A percentile compares a stretch with the other conserved stretches of the same genome.
Conservation (phyloP, 2,113 vertebrate species). For the Ahaetulla prasina region DNA sequence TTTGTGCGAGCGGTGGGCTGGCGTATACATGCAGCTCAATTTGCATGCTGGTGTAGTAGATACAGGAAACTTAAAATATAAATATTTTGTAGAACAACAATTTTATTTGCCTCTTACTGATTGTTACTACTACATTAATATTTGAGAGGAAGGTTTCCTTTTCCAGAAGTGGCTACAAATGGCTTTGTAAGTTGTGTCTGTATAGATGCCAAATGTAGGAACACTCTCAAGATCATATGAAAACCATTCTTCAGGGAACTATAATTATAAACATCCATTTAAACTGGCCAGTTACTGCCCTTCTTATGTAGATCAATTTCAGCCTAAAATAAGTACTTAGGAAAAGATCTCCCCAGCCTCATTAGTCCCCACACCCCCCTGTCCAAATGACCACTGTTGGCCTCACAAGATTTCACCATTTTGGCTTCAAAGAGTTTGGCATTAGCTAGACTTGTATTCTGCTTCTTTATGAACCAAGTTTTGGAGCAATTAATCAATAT, state of each 20-base stretch:
- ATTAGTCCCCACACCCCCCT: background rate
- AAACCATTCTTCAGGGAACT: background rate
- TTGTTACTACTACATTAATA: background rate
- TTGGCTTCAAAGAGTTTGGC: background rate
- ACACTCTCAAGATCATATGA: background rate
- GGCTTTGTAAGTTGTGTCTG: background rate
- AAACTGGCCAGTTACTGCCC: background rate
- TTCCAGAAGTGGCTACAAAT: background rate
- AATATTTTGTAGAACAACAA: background rate
- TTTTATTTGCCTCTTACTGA: background rate
- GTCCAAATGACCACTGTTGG: background rate
- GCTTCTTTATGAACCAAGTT: background rate
- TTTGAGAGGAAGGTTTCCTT: background rate
- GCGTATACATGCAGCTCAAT: no score
- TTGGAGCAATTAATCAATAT: slow-evolving; percentile 1
- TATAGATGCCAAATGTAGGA: background rate
- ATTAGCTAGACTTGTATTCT: background rate
- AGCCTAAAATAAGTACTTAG: background rate
- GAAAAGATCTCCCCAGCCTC: background rate
- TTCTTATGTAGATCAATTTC: background rate
- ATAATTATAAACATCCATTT: background rate
- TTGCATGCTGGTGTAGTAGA: background rate
- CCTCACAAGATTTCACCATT: background rate
- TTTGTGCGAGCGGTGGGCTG: no score
- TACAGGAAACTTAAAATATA: background rate